A percentile compares a stretch with the other conserved stretches of the same genome.
Evolutionary conservation across 2,888 invertebrate species (phyloP).

Genomic region (Drosophila rubida): DNA sequence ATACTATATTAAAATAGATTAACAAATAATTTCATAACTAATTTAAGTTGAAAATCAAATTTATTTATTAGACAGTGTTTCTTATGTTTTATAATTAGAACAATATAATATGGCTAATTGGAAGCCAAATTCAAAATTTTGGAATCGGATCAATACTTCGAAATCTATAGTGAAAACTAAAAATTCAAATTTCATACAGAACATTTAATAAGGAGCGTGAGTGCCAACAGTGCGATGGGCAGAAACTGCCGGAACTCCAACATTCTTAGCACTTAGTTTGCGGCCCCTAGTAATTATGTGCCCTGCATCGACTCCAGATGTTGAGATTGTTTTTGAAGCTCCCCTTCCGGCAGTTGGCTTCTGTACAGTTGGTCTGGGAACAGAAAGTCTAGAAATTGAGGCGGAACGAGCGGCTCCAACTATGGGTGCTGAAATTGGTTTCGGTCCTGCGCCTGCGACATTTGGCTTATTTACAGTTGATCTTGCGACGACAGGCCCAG

Average conservation of each 20-base stretch:
- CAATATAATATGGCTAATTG: too few species aligned
- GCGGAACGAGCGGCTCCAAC: neutral
- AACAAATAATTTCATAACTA: too few species aligned
- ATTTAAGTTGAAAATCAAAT: too few species aligned
- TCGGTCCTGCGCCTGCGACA: neutral
- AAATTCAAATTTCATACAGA: neutral
- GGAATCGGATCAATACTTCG: too few species aligned
- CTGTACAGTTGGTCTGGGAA: neutral
- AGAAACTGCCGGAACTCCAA: neutral
- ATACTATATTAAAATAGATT: too few species aligned
- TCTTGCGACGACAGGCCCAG: too few species aligned
- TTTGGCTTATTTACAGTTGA: neutral
- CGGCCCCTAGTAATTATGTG: constrained; percentile 7
- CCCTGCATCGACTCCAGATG: neutral
- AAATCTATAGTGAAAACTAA: neutral
- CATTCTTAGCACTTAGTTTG: neutral
- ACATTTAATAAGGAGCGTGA: constrained; percentile 27
- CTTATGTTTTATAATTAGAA: too few species aligned
- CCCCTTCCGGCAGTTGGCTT: neutral
- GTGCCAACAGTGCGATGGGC: constrained; percentile 1
- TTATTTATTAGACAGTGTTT: too few species aligned
- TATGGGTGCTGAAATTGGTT: neutral
- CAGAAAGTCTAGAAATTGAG: too few species aligned
- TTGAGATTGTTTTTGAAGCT: neutral
- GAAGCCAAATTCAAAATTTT: too few species aligned